Evolutionary conservation across 2,113 vertebrate species (phyloP).

Genomic region (Camelus dromedarius): DNA sequence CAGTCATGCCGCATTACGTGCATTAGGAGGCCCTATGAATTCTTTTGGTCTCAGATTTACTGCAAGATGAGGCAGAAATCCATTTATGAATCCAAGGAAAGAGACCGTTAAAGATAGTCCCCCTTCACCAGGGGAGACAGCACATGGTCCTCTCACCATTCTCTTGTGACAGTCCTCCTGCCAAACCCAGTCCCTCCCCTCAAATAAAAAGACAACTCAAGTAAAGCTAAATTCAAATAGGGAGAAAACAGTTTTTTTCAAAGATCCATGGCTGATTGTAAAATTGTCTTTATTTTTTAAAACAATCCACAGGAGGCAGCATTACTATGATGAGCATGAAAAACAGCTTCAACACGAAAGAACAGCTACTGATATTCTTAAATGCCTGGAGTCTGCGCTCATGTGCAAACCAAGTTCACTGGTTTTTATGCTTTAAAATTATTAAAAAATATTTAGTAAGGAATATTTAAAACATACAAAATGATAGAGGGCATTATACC

Average conservation of each 20-base stretch:
- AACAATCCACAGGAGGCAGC: not conserved
- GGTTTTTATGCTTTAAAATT: not conserved
- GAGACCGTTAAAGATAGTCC: slow-evolving; percentile 44
- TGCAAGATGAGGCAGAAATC: slow-evolving; percentile 82
- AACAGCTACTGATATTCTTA: not conserved
- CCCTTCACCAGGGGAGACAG: slow-evolving; percentile 58
- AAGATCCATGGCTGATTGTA: not conserved
- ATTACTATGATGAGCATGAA: not conserved
- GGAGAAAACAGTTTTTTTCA: slow-evolving; percentile 32
- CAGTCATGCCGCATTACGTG: slow-evolving; percentile 84
- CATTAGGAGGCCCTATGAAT: slow-evolving; percentile 83
- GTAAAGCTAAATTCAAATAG: slow-evolving; percentile 19
- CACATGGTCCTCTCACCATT: not conserved
- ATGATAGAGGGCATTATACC: not conserved
- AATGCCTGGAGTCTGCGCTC: not conserved
- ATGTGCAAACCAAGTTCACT: not conserved
- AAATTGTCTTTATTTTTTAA: slow-evolving; percentile 26
- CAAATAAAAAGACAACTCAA: not conserved
- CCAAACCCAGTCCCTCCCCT: not conserved
- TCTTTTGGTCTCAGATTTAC: slow-evolving; percentile 84
- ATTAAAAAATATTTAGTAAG: not conserved
- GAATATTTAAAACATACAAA: not conserved
- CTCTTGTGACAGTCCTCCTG: not conserved
- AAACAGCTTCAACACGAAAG: not conserved
- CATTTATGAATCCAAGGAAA: slow-evolving; percentile 77